Evolutionary conservation across 2,888 invertebrate genomes (phyloP).

Genomic region (Megalurothrips usitatus): DNA sequence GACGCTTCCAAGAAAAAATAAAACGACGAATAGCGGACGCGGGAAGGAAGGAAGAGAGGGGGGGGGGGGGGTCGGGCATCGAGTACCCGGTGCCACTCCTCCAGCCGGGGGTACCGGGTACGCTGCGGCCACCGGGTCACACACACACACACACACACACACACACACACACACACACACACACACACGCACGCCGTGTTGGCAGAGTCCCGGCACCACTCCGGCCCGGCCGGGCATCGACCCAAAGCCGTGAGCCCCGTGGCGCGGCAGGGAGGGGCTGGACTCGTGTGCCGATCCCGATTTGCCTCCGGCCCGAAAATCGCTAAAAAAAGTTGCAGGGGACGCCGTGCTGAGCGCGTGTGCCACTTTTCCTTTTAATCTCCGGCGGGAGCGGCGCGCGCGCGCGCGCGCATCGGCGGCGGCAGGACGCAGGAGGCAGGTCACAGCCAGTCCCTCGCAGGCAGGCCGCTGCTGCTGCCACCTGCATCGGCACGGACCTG

Average conservation of each 20-base stretch:
- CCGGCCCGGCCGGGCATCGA: not conserved
- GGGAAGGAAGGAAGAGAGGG: not conserved
- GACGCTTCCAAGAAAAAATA: slow-evolving; percentile 6
- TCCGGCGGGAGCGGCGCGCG: not conserved
- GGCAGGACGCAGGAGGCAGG: not conserved
- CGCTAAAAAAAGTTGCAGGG: not conserved
- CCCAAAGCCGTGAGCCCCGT: not conserved
- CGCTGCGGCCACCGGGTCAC: slow-evolving; percentile 9
- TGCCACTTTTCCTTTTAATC: too few species aligned
- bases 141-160: not conserved
- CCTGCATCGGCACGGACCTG: too few species aligned
- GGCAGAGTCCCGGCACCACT: too few species aligned
- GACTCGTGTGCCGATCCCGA: too few species aligned
- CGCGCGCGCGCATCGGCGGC: not conserved
- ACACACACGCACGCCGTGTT: not conserved
- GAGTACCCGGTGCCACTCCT: not conserved
- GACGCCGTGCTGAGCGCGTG: too few species aligned
- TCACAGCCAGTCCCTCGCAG: not conserved
- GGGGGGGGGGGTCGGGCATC: not conserved
- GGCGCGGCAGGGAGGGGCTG: not conserved
- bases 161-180: not conserved
- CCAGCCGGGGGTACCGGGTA: not conserved
- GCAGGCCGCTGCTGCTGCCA: not conserved
- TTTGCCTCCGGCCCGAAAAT: too few species aligned
- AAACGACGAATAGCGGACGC: not conserved